Percentiles rank a stretch among this genome's conserved stretches.
Evolutionary conservation across 92 coral and sea anemone genomes (phyloP).

Genomic region (Umimayanthus chanpuru): DNA sequence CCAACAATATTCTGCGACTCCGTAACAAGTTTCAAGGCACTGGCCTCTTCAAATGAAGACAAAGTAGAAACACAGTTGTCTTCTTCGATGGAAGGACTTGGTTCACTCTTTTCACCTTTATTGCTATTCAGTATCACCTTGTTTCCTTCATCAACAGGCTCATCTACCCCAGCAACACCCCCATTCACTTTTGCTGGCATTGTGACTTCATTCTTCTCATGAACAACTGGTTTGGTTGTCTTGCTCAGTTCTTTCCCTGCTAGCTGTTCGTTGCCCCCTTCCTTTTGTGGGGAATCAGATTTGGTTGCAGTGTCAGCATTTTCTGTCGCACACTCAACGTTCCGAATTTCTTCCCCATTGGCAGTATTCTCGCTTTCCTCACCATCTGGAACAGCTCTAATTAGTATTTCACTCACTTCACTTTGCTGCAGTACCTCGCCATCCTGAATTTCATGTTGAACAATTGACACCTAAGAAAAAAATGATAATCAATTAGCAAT

Average conservation of each 20-base stretch:
- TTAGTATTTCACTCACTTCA: not conserved
- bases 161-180: not conserved
- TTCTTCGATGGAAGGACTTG: not conserved
- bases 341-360: not conserved
- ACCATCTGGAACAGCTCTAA: constrained; percentile 16
- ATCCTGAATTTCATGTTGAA: not conserved
- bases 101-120: not conserved
- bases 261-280: not conserved
- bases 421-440: not conserved
- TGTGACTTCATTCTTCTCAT: not conserved
- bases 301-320: not conserved
- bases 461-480: constrained; percentile 10
- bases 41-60: not conserved
- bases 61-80: not conserved
- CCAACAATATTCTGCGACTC: not conserved
- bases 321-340: not conserved
- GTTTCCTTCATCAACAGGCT: not conserved
- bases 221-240: not conserved
- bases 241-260: not conserved
- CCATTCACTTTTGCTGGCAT: not conserved
- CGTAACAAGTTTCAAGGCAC: not conserved
- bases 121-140: too few species aligned
- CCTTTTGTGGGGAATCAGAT: not conserved
- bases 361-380: not conserved
- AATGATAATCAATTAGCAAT: too few species aligned